Evolutionary conservation across 1,140 invertebrate species (phyloP).

Genomic region (Zaprionus nigranus): DNA sequence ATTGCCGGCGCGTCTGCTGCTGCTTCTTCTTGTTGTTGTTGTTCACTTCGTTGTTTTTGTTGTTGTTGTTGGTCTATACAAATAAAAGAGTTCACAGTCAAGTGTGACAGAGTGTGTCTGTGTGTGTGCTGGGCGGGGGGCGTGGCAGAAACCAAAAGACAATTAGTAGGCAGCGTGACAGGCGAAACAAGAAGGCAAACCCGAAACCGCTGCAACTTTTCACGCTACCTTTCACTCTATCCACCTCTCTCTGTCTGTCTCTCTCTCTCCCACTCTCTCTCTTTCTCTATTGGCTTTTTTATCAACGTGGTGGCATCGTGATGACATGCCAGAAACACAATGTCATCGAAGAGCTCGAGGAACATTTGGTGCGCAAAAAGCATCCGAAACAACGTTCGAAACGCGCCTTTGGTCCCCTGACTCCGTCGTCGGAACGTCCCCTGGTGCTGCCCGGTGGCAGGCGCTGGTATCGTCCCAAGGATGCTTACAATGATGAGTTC

Average conservation of each 20-base stretch:
- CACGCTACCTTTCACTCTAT: background rate
- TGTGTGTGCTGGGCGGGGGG: conserved; percentile 7
- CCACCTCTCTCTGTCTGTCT: background rate
- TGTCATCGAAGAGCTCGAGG: conserved; percentile 84
- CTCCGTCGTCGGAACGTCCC: conserved; percentile 86
- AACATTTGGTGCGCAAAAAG: conserved; percentile 84
- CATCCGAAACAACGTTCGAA: conserved; percentile 84
- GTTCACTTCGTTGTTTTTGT: conserved; percentile 2
- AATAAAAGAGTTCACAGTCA: conserved; percentile 19
- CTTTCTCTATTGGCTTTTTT: conserved; percentile 16
- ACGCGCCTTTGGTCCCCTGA: conserved; percentile 86
- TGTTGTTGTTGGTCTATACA: conserved; percentile 25
- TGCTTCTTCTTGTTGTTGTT: background rate
- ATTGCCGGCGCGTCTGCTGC: conserved; percentile 58
- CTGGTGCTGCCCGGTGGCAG: conserved; percentile 89
- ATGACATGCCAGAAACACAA: conserved; percentile 82
- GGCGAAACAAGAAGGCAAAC: conserved; percentile 42
- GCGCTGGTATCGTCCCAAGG: conserved; percentile 90
- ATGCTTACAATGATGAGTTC: conserved; percentile 91
- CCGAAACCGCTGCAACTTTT: conserved; percentile 60
- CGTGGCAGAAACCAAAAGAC: conserved; percentile 74
- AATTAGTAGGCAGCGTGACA: conserved; percentile 74
- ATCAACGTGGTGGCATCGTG: conserved; percentile 36
- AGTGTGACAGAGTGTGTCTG: background rate
- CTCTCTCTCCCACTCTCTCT: conserved; percentile 17